Evolutionary conservation across 2,113 vertebrate species (phyloP).

Genomic region (Macquaria australasica): DNA sequence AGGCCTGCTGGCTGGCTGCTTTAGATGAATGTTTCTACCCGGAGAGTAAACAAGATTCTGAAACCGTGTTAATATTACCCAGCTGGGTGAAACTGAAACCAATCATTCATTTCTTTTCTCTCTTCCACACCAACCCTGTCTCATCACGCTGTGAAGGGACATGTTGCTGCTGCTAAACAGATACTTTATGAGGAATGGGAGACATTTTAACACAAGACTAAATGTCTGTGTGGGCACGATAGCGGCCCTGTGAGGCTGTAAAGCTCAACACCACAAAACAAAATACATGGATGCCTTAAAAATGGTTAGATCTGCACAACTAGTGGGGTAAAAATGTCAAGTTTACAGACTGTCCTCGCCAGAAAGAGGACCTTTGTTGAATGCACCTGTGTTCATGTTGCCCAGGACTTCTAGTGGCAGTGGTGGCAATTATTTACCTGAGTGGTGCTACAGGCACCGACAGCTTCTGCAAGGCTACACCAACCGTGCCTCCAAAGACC

Average conservation of each 20-base stretch:
- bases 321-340: no score
- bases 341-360: no score
- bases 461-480: no score
- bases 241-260: neutral
- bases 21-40: constrained; percentile 52
- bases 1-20: constrained; percentile 30
- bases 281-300: no score
- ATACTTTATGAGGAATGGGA: neutral
- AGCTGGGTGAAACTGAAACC: constrained; percentile 48
- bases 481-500: no score
- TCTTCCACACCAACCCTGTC: neutral
- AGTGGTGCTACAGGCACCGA: no score
- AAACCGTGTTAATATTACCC: constrained; percentile 54
- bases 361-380: no score
- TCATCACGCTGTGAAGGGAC: constrained; percentile 17
- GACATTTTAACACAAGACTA: neutral
- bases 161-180: neutral
- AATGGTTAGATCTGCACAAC: neutral
- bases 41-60: constrained; percentile 53
- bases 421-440: no score
- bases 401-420: no score
- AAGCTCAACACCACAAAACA: neutral
- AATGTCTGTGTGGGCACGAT: neutral
- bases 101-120: constrained; percentile 4
- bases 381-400: no score